Evolutionary conservation across 2,888 invertebrate species (phyloP).

Genomic region (Cremastobaeus sp.): DNA sequence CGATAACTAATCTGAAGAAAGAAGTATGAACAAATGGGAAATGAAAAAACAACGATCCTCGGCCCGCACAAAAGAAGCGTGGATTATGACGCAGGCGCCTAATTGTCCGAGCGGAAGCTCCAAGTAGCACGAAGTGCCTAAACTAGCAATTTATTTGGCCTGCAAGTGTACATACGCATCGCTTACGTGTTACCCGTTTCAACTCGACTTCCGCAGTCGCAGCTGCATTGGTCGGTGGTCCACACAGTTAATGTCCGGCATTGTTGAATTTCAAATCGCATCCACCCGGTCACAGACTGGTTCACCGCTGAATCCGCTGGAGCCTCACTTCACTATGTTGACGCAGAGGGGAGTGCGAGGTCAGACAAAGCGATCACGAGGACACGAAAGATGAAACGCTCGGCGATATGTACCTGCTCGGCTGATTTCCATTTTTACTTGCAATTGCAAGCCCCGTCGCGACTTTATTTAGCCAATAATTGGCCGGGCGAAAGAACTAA

Average conservation of each 20-base stretch:
- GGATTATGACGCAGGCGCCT: no score
- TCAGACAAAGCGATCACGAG: conserved; percentile 52
- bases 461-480: no score
- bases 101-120: conserved; percentile 36
- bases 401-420: conserved; percentile 60
- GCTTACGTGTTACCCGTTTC: conserved; percentile 41
- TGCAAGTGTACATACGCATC: conserved; percentile 42
- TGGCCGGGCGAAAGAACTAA: no score
- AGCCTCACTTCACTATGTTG: conserved; percentile 43
- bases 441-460: no score
- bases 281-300: conserved; percentile 47
- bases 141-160: conserved; percentile 37
- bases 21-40: no score
- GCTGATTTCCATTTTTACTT: conserved; percentile 57
- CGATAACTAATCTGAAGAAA: conserved; percentile 21
- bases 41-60: no score
- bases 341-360: conserved; percentile 49
- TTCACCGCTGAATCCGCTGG: conserved; percentile 44
- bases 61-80: no score
- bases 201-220: conserved; percentile 53
- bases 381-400: conserved; percentile 64
- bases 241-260: conserved; percentile 65
- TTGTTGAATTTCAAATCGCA: conserved; percentile 70
- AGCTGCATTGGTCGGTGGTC: conserved; percentile 58
- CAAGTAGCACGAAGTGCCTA: conserved; percentile 35